A percentile compares a stretch with the other conserved stretches of the same genome.
Conservation (phyloP, 1,140 invertebrate species). For the Holotrichia oblita region DNA sequence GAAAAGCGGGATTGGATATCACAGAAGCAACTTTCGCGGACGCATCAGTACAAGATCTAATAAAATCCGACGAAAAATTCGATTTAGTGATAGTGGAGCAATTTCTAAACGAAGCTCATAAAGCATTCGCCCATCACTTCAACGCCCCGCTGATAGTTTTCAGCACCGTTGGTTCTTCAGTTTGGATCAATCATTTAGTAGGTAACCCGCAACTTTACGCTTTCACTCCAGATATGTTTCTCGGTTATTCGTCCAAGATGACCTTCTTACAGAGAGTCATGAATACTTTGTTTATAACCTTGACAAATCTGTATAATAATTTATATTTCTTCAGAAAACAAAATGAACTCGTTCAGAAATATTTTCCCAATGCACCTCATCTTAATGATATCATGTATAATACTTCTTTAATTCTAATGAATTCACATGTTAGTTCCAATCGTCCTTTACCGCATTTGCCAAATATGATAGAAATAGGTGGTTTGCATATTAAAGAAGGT, state of each 20-base stretch:
- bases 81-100: constrained; percentile 73
- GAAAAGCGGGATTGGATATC: constrained; percentile 51
- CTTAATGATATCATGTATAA: constrained; percentile 64
- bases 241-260: constrained; percentile 59
- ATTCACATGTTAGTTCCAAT: constrained; percentile 66
- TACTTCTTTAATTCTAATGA: constrained; percentile 65
- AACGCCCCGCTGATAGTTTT: constrained; percentile 69
- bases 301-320: constrained; percentile 28
- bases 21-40: constrained; percentile 46
- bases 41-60: constrained; percentile 46
- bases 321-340: constrained; percentile 55
- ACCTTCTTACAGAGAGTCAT: constrained; percentile 60
- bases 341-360: constrained; percentile 57
- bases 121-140: constrained; percentile 71
- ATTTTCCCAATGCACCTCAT: constrained; percentile 61
- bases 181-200: constrained; percentile 53
- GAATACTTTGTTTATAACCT: constrained; percentile 55
- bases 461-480: constrained; percentile 65
- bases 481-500: constrained; percentile 63
- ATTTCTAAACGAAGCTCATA: constrained; percentile 74
- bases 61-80: constrained; percentile 62
- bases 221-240: constrained; percentile 56
- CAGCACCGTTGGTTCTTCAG: constrained; percentile 54
- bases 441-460: constrained; percentile 66
- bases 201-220: constrained; percentile 59